phyloP scores from a whole-genome alignment of 2,797 vertebrate species.

The Oophaga sylvatica region DNA sequence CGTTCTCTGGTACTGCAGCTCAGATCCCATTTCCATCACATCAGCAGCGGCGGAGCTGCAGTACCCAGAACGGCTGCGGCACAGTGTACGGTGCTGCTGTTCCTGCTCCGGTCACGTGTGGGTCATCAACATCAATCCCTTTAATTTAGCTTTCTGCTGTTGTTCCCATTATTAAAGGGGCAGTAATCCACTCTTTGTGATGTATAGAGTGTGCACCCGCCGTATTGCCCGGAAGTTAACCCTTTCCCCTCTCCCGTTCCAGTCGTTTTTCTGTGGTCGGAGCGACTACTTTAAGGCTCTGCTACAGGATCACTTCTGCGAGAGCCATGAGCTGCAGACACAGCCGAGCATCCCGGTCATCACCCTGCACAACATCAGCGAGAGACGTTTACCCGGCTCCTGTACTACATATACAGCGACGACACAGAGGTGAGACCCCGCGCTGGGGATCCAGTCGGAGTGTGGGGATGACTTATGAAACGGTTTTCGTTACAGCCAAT shows the following conservation, averaged over 20 bases:
- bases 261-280: constrained; percentile 96
- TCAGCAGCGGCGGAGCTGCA: no score
- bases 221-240: background rate
- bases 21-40: no score
- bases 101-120: no score
- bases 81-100: no score
- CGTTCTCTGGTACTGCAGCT: no score
- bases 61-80: no score
- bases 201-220: background rate
- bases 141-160: no score
- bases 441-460: no score
- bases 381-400: constrained; percentile 88
- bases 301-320: constrained; percentile 91
- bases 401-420: constrained; percentile 94
- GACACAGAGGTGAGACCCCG: constrained; percentile 83
- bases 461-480: no score
- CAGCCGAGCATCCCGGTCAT: constrained; percentile 87
- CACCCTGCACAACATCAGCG: constrained; percentile 87
- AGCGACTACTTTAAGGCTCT: constrained; percentile 97
- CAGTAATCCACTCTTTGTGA: background rate
- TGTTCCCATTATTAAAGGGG: background rate
- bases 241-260: constrained; percentile 25
- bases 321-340: constrained; percentile 84
- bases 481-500: no score
- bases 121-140: no score